A percentile compares a stretch with the other conserved stretches of the same genome.
phyloP scores from a whole-genome alignment of 2,888 invertebrate genomes.

The Pinctada fucata region DNA sequence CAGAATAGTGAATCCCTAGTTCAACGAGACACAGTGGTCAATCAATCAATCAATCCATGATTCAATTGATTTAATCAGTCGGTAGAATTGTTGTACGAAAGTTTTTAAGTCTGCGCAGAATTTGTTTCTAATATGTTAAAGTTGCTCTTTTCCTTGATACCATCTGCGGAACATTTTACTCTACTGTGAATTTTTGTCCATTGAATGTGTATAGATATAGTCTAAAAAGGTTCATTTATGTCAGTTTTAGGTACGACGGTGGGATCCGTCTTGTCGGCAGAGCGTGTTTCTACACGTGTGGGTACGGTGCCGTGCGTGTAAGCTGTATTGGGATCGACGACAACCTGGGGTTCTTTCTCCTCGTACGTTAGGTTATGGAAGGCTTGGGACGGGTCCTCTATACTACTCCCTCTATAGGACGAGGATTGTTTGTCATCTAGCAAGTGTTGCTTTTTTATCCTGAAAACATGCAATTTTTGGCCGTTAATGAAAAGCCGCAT shows the following conservation, averaged over 20 bases:
- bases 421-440: conserved; percentile 2
- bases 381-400: neutral
- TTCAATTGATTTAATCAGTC: too few species aligned
- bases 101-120: too few species aligned
- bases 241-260: neutral
- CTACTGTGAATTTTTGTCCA: too few species aligned
- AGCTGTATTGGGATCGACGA: conserved; percentile 22
- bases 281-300: conserved; percentile 7
- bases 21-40: too few species aligned
- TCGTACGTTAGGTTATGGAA: conserved; percentile 16
- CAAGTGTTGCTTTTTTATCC: neutral
- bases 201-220: too few species aligned
- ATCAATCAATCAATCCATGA: too few species aligned
- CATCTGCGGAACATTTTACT: too few species aligned
- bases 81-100: too few species aligned
- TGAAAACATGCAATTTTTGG: neutral
- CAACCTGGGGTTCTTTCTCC: conserved; percentile 20
- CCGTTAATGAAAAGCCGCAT: neutral
- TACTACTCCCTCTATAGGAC: neutral
- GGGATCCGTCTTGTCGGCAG: conserved; percentile 1
- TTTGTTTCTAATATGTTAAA: too few species aligned
- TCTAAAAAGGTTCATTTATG: too few species aligned
- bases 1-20: too few species aligned
- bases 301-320: conserved; percentile 22
- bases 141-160: too few species aligned